Conservation (phyloP, 2,113 vertebrate species). For the Halichoeres trimaculatus region DNA sequence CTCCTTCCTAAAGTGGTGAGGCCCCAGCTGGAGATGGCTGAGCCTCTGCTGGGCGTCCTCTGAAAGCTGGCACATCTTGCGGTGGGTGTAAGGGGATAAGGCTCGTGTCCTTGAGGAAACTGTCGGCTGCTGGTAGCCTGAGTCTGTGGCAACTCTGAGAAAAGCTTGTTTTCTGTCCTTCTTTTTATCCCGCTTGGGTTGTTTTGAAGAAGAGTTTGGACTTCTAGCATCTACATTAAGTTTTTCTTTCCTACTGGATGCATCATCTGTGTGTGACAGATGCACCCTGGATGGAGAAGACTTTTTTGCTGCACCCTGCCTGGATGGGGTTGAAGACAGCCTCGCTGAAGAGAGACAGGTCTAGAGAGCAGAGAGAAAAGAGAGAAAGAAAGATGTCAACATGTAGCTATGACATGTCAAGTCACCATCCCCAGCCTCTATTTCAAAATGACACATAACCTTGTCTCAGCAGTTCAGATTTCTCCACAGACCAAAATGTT, state of each 20-base stretch:
- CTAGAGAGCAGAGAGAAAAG: conserved; percentile 48
- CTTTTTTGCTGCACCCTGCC: conserved; percentile 19
- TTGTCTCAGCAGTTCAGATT: conserved; percentile 45
- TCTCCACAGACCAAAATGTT: conserved; percentile 44
- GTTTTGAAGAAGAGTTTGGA: conserved; percentile 11
- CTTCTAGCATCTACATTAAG: neutral
- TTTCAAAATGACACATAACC: conserved; percentile 37
- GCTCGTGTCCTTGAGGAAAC: conserved; percentile 90
- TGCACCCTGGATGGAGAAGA: neutral
- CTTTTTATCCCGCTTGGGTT: conserved; percentile 8
- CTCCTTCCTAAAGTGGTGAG: conserved; percentile 93
- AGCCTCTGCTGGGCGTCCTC: conserved; percentile 89
- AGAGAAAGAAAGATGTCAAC: conserved; percentile 20
- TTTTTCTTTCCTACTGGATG: conserved; percentile 25
- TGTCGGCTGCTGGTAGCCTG: conserved; percentile 89
- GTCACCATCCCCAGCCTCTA: conserved; percentile 12
- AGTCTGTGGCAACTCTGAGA: conserved; percentile 14
- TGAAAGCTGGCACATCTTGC: conserved; percentile 94
- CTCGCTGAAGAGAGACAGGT: conserved; percentile 64
- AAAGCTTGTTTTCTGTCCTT: conserved; percentile 26
- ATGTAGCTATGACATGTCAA: conserved; percentile 19
- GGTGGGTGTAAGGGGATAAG: conserved; percentile 93
- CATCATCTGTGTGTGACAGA: conserved; percentile 5
- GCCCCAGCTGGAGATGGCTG: conserved; percentile 91
- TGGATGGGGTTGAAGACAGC: conserved; percentile 39